These are phyloP conservation scores for Xestobium rufovillosum DNA, from an alignment of 2,888 invertebrate genomes.

Conservation along the genomic window DNA sequence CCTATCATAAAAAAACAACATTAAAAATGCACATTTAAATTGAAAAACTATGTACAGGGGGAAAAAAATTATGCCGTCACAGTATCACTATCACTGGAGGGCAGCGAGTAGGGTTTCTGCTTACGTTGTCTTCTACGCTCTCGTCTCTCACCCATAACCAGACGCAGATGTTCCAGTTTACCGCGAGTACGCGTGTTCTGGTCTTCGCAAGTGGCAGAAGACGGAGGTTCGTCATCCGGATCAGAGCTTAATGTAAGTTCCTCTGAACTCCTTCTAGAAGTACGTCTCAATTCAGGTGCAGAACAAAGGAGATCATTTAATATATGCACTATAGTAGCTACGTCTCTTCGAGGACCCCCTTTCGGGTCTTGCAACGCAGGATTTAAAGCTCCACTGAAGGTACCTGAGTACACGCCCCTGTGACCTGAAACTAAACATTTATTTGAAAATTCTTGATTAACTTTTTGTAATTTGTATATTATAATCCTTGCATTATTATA, in stretches of 20 bases:
- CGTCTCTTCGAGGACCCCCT: constrained; percentile 87
- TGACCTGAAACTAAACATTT: constrained; percentile 92
- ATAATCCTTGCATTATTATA: too few relatives aligned
- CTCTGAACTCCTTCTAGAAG: constrained; percentile 27
- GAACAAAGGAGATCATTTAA: constrained; percentile 89
- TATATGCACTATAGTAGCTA: constrained; percentile 93
- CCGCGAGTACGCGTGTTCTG: constrained; percentile 49
- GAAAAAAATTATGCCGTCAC: constrained; percentile 35
- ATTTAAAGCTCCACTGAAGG: constrained; percentile 90
- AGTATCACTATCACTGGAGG: constrained; percentile 42
- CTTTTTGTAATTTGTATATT: constrained; percentile 1
- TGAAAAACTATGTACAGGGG: constrained; percentile 25
- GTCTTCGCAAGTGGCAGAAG: constrained; percentile 33
- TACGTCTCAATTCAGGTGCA: constrained; percentile 50
- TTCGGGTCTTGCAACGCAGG: constrained; percentile 87
- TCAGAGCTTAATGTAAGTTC: constrained; percentile 10
- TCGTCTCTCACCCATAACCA: constrained; percentile 85
- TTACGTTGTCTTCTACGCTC: constrained; percentile 74
- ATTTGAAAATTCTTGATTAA: constrained; percentile 80
- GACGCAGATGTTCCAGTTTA: constrained; percentile 78
- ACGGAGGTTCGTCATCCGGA: not conserved
- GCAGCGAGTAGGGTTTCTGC: constrained; percentile 60
- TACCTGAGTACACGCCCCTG: constrained; percentile 91
- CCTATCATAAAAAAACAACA: constrained; percentile 1
- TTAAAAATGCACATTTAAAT: constrained; percentile 7